phyloP scores from a whole-genome alignment of 2,888 invertebrate species.

The Monochamus alternatus region DNA sequence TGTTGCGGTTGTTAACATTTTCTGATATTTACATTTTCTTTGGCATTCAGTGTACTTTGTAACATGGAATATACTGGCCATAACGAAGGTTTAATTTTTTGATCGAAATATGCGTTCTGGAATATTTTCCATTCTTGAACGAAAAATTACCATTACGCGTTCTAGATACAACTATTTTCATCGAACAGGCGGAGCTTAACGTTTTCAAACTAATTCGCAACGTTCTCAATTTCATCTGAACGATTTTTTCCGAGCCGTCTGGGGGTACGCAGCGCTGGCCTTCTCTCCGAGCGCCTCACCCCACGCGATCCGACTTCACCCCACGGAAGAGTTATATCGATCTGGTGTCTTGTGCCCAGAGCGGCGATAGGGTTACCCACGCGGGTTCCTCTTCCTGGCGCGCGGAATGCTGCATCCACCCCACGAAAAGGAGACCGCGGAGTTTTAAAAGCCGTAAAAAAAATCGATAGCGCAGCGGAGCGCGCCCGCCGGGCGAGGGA shows the following conservation, averaged over 20 bases:
- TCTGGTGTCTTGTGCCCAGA: slow-evolving; percentile 70
- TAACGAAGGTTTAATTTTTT: too few relatives aligned
- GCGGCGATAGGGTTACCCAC: slow-evolving; percentile 54
- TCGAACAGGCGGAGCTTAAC: too few relatives aligned
- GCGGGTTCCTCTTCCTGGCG: slow-evolving; percentile 53
- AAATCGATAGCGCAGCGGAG: slow-evolving; percentile 46
- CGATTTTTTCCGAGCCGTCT: not conserved
- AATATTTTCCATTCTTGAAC: too few relatives aligned
- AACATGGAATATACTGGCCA: too few relatives aligned
- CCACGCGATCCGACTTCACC: slow-evolving; percentile 68
- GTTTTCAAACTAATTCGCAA: not conserved
- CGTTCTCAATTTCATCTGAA: not conserved
- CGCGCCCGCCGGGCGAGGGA: not conserved
- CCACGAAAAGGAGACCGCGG: slow-evolving; percentile 57
- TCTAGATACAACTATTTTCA: too few relatives aligned
- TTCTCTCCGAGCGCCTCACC: slow-evolving; percentile 56
- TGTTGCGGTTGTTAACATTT: too few relatives aligned
- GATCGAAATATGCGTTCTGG: too few relatives aligned
- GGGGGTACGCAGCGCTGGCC: too few relatives aligned
- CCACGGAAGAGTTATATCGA: slow-evolving; percentile 73
- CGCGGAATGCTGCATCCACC: slow-evolving; percentile 60
- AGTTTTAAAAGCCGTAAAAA: slow-evolving; percentile 56
- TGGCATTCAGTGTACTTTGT: too few relatives aligned
- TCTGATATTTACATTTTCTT: too few relatives aligned
- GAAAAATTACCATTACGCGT: too few relatives aligned